phyloP scores from a whole-genome alignment of 2,888 invertebrate genomes.

The Elysia crispata region DNA sequence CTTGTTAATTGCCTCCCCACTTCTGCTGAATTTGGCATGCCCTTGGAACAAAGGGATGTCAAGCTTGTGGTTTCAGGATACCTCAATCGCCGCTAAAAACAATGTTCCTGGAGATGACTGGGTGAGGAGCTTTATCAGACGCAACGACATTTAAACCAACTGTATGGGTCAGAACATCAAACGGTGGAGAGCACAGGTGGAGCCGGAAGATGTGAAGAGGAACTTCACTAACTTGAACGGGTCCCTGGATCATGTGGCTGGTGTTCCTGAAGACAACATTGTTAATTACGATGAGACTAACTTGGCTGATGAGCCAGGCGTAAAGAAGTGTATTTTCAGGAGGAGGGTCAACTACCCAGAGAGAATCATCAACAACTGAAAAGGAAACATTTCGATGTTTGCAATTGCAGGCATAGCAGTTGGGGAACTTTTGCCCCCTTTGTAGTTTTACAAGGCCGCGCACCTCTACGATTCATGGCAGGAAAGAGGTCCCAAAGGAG shows the following conservation, averaged over 20 bases:
- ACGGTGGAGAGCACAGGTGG: background rate
- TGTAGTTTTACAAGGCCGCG: constrained; percentile 67
- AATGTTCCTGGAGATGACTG: no score
- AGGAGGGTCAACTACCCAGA: constrained; percentile 70
- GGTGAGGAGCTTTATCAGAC: no score
- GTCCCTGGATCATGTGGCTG: constrained; percentile 13
- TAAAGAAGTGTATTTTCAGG: no score
- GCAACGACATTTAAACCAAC: no score
- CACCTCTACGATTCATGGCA: constrained; percentile 76
- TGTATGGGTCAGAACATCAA: constrained; percentile 28
- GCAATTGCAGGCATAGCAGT: constrained; percentile 74
- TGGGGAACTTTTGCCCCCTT: constrained; percentile 72
- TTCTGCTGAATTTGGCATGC: no score
- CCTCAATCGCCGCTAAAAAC: no score
- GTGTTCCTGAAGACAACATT: constrained; percentile 55
- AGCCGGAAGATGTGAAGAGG: background rate
- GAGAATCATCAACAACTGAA: constrained; percentile 71
- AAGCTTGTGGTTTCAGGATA: no score
- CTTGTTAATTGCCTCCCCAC: no score
- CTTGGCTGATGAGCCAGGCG: constrained; percentile 73
- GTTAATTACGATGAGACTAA: constrained; percentile 74
- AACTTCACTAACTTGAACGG: constrained; percentile 33
- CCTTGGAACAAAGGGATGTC: no score
- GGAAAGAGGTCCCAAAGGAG: constrained; percentile 72
- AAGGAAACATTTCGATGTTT: constrained; percentile 72